Evolutionary conservation across 1,140 invertebrate genomes (phyloP).

Genomic region (Aricia agestis): DNA sequence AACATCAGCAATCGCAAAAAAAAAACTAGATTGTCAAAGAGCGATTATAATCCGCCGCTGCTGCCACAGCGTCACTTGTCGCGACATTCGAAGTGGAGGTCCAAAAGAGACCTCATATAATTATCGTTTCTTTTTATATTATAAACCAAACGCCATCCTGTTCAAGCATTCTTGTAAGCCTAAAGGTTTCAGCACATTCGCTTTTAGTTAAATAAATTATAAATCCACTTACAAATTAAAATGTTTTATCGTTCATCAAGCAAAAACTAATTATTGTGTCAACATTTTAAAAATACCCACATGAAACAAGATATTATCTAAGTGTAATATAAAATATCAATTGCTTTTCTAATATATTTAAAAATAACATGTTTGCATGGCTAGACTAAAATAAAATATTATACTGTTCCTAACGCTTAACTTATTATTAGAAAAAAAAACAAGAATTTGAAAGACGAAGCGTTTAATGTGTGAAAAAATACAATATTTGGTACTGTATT

Average conservation of each 20-base stretch:
- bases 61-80: too few species aligned
- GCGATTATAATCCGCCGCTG: too few species aligned
- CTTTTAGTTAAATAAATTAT: not conserved
- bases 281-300: slow-evolving; percentile 55
- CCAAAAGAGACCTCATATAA: too few species aligned
- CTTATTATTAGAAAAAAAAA: not conserved
- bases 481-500: too few species aligned
- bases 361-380: slow-evolving; percentile 7
- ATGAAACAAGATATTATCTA: slow-evolving; percentile 30
- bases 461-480: not conserved
- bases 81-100: too few species aligned
- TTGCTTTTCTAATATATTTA: not conserved
- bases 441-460: not conserved
- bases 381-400: slow-evolving; percentile 5
- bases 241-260: not conserved
- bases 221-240: not conserved
- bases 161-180: too few species aligned
- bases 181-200: too few species aligned
- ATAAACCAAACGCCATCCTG: too few species aligned
- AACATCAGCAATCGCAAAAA: too few species aligned
- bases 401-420: not conserved
- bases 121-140: too few species aligned
- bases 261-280: not conserved
- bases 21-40: too few species aligned
- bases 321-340: slow-evolving; percentile 1